Conservation (phyloP, 2,797 vertebrate genomes). For the Dendrocincla tyrannina region DNA sequence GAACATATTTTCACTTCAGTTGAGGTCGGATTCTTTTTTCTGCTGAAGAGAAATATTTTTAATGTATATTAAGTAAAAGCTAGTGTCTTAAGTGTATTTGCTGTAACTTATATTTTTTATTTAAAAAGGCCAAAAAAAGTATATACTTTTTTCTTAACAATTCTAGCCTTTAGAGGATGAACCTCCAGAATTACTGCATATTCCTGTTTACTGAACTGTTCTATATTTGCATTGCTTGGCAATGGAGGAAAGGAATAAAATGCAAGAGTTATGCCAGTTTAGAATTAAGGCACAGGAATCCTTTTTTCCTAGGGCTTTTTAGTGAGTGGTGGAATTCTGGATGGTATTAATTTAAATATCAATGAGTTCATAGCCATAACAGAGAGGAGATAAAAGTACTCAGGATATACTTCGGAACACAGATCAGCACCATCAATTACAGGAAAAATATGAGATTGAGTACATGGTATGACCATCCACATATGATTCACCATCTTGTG, state of each 20-base stretch:
- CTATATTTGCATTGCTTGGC: neutral
- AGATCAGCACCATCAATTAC: neutral
- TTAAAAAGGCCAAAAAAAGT: neutral
- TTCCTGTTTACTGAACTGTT: neutral
- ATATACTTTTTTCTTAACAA: neutral
- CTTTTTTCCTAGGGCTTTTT: neutral
- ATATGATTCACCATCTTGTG: neutral
- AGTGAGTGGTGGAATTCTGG: neutral
- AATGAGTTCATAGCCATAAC: neutral
- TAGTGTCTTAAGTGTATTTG: neutral
- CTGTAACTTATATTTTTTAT: neutral
- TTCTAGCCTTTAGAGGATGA: neutral
- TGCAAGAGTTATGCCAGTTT: neutral
- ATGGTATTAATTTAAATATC: neutral
- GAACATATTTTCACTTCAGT: neutral
- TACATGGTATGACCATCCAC: neutral
- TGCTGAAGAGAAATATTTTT: neutral
- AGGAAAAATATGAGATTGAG: neutral
- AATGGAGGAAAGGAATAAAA: neutral
- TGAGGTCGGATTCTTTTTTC: neutral
- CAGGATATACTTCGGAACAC: neutral
- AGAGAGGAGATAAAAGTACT: neutral
- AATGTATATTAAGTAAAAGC: neutral
- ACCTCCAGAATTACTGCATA: neutral
- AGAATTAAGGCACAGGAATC: neutral